A percentile compares a stretch with the other conserved stretches of the same genome.
phyloP scores from a whole-genome alignment of 2,113 vertebrate species.

The zebrafish (Danio rerio) region DNA sequence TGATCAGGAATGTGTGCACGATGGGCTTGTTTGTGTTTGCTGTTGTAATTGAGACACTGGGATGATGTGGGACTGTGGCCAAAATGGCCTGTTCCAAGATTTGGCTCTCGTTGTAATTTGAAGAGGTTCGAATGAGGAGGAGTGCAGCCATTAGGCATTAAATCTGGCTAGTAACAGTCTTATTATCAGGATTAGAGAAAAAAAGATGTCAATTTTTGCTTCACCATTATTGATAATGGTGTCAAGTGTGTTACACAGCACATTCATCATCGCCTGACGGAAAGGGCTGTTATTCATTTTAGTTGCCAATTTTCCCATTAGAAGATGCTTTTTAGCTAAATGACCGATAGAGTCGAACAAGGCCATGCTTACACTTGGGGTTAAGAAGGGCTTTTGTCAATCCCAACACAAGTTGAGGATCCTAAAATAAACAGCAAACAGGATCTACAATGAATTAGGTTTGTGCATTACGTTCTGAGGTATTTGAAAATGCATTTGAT shows the following conservation, averaged over 20 bases:
- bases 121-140: constrained; percentile 24
- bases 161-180: constrained; percentile 37
- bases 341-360: too few species aligned
- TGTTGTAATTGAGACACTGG: neutral
- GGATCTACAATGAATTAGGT: too few species aligned
- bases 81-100: constrained; percentile 27
- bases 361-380: too few species aligned
- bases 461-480: too few species aligned
- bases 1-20: constrained; percentile 35
- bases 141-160: constrained; percentile 38
- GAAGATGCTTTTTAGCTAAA: neutral
- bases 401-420: too few species aligned
- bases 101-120: constrained; percentile 44
- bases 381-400: too few species aligned
- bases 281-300: neutral
- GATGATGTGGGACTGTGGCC: constrained; percentile 21
- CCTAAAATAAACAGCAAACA: too few species aligned
- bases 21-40: constrained; percentile 29
- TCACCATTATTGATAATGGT: constrained; percentile 25
- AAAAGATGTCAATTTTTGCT: constrained; percentile 13
- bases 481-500: too few species aligned
- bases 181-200: neutral
- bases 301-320: neutral
- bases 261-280: neutral
- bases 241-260: neutral